A percentile compares a stretch with the other conserved stretches of the same genome.
Evolutionary conservation across 2,113 vertebrate genomes (phyloP).

Genomic region (Zosterops hypoxanthus): DNA sequence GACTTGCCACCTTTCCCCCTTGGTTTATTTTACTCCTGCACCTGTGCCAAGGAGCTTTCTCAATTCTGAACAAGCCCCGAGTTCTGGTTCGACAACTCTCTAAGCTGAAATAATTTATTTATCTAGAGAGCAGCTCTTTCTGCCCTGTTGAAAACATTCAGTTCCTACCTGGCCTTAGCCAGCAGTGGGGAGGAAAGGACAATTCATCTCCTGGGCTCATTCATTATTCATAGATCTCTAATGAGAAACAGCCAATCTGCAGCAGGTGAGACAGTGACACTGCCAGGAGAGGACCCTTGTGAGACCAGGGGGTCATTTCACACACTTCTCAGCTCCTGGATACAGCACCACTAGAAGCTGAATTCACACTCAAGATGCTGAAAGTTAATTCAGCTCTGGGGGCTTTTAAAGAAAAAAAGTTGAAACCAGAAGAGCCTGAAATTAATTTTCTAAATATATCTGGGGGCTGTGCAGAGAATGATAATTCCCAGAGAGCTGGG

Average conservation of each 20-base stretch:
- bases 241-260: background rate
- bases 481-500: background rate
- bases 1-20: too few species aligned
- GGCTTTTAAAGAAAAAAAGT: background rate
- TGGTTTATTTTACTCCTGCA: background rate
- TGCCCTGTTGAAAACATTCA: background rate
- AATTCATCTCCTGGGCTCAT: background rate
- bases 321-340: rapidly evolving
- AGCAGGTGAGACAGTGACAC: background rate
- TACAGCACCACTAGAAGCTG: background rate
- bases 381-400: conserved; percentile 7
- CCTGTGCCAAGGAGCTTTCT: background rate
- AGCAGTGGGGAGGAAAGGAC: background rate
- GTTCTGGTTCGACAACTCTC: background rate
- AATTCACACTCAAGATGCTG: background rate
- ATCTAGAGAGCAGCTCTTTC: background rate
- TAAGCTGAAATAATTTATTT: background rate
- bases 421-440: conserved; percentile 54
- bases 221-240: background rate
- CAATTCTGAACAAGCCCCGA: background rate
- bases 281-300: background rate
- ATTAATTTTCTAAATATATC: conserved; percentile 54
- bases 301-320: background rate
- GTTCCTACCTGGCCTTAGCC: background rate
- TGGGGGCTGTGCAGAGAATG: background rate